These are phyloP conservation scores for Leucoraja ocellata DNA, from an alignment of 2,797 vertebrate genomes.

Conservation along the genomic window DNA sequence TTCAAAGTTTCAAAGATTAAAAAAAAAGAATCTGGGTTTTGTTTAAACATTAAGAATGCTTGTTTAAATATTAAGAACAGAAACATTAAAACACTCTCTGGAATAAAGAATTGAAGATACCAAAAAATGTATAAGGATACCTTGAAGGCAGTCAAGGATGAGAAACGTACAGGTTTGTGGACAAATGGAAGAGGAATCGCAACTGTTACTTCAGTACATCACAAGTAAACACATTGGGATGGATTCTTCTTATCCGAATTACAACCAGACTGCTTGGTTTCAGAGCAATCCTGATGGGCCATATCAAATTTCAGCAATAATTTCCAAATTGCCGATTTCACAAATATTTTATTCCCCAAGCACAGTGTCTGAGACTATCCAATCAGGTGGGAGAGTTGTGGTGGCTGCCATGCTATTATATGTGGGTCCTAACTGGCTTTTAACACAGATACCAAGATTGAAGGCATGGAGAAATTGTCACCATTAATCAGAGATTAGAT, in stretches of 20 bases:
- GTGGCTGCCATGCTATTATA: neutral
- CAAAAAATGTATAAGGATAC: neutral
- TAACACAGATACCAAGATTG: neutral
- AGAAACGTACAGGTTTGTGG: too few species aligned
- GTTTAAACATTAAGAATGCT: slow-evolving; percentile 5
- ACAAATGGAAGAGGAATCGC: too few species aligned
- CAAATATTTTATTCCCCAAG: neutral
- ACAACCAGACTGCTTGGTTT: neutral
- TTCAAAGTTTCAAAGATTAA: neutral
- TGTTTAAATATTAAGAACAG: neutral
- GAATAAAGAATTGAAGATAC: neutral
- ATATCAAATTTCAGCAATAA: neutral
- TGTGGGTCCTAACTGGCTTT: neutral
- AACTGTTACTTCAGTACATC: too few species aligned
- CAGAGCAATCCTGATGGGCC: neutral
- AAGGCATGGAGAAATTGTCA: too few species aligned
- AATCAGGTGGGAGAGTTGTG: neutral
- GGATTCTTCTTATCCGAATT: neutral
- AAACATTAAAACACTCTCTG: neutral
- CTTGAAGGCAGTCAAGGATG: neutral
- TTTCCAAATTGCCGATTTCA: neutral
- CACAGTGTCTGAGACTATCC: neutral
- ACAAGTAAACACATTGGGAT: too few species aligned
- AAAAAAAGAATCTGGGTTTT: neutral
- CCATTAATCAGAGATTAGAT: neutral